A percentile compares a stretch with the other conserved stretches of the same genome.
Evolutionary conservation across 2,888 invertebrate species (phyloP).

Genomic region (Petrophora chlorosata): DNA sequence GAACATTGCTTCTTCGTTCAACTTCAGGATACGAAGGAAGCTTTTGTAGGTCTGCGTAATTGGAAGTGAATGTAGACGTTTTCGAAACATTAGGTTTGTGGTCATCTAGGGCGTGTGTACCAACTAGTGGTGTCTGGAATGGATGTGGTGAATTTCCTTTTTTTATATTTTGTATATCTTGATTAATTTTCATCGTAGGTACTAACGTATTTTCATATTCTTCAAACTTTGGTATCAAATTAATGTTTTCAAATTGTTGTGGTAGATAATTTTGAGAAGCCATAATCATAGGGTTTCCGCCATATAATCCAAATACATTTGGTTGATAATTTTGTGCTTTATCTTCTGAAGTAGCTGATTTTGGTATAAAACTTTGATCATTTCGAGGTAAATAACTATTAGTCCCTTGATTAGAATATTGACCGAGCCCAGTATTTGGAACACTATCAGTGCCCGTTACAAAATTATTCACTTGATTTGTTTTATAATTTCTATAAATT

Average conservation of each 20-base stretch:
- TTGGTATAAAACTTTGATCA: background rate
- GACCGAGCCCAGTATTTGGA: background rate
- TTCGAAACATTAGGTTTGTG: background rate
- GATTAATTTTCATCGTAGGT: background rate
- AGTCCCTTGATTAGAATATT: conserved; percentile 1
- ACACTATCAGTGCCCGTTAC: background rate
- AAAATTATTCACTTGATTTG: background rate
- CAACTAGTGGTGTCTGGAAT: conserved; percentile 13
- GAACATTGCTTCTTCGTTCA: background rate
- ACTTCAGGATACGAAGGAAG: background rate
- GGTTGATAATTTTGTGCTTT: conserved; percentile 16
- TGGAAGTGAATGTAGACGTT: background rate
- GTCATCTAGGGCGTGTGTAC: background rate
- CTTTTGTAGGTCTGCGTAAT: background rate
- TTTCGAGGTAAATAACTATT: background rate
- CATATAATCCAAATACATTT: conserved; percentile 23
- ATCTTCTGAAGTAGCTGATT: background rate
- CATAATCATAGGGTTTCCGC: conserved; percentile 26
- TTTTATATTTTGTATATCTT: background rate
- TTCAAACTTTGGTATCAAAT: background rate
- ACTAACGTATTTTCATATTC: background rate
- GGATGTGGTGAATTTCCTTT: background rate
- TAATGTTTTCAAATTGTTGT: background rate
- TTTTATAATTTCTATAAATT: background rate
- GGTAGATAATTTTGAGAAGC: background rate